A percentile compares a stretch with the other conserved stretches of the same genome.
Evolutionary conservation across 2,888 invertebrate species (phyloP).

Genomic region (Listrodromus nycthemerus): DNA sequence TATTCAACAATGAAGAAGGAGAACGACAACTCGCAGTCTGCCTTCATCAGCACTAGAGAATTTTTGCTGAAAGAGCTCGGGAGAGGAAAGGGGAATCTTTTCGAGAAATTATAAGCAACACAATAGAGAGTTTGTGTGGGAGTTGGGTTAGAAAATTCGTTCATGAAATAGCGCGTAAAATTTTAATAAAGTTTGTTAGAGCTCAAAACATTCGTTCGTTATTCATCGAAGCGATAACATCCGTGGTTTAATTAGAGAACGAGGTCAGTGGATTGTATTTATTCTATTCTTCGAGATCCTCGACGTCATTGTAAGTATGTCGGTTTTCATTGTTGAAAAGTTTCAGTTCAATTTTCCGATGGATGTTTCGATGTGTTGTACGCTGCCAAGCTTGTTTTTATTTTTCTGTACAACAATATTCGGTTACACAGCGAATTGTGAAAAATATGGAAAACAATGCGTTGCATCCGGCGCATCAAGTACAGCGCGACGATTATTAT

Average conservation of each 20-base stretch:
- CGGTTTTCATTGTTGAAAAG: not conserved
- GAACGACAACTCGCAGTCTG: not conserved
- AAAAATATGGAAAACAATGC: not conserved
- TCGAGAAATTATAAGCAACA: constrained; percentile 35
- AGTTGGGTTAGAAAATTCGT: constrained; percentile 14
- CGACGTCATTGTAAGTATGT: not conserved
- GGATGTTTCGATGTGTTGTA: constrained; percentile 13
- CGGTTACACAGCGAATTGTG: constrained; percentile 6
- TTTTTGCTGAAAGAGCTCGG: not conserved
- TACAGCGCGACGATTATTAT: too few species aligned
- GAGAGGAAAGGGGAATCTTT: not conserved
- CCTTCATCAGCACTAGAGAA: not conserved
- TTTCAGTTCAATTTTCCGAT: constrained; percentile 17
- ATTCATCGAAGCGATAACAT: constrained; percentile 57
- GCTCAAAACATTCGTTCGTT: constrained; percentile 29
- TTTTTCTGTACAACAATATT: constrained; percentile 5
- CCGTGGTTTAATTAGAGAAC: constrained; percentile 58
- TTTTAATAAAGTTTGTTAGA: constrained; percentile 38
- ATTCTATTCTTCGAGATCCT: constrained; percentile 40
- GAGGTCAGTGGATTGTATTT: constrained; percentile 59
- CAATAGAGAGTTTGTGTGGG: constrained; percentile 29
- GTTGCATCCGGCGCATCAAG: too few species aligned
- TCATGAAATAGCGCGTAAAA: constrained; percentile 59
- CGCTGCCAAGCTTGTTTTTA: not conserved
- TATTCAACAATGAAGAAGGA: not conserved